A percentile compares a stretch with the other conserved stretches of the same genome.
phyloP scores from a whole-genome alignment of 2,113 vertebrate genomes.

The Petrocephalus microphthalmus region DNA sequence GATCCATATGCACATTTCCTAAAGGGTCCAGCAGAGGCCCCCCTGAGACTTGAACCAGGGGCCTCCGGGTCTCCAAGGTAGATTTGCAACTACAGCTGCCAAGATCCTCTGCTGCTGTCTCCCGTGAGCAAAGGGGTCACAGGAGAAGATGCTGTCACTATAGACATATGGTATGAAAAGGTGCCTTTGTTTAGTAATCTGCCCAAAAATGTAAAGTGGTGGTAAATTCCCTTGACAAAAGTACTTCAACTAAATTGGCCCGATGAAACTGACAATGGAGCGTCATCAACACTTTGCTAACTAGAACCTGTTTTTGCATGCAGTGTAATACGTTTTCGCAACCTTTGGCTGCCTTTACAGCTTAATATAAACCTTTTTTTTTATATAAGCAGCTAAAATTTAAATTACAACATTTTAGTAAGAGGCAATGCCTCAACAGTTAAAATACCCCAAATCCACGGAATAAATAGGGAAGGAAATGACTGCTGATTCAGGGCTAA shows the following conservation, averaged over 20 bases:
- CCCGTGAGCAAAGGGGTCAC: background rate
- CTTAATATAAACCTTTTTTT: background rate
- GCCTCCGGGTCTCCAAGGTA: background rate
- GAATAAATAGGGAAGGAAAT: background rate
- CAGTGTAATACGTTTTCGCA: background rate
- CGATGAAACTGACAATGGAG: background rate
- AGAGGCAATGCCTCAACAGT: background rate
- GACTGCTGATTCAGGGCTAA: background rate
- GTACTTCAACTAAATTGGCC: background rate
- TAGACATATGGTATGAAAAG: background rate
- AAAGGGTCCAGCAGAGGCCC: background rate
- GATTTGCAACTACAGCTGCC: background rate
- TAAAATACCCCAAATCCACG: background rate
- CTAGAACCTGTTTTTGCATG: background rate
- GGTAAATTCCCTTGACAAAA: background rate
- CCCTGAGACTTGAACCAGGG: background rate
- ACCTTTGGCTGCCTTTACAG: background rate
- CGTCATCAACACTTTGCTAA: background rate
- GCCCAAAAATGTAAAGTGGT: background rate
- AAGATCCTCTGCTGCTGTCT: background rate
- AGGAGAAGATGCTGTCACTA: background rate
- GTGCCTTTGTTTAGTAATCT: background rate
- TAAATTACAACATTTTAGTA: background rate
- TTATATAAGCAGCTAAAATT: background rate
- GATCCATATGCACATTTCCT: background rate